These are phyloP conservation scores for Polypedilum vanderplanki DNA, from an alignment of 1,140 invertebrate genomes.

Conservation along the genomic window DNA sequence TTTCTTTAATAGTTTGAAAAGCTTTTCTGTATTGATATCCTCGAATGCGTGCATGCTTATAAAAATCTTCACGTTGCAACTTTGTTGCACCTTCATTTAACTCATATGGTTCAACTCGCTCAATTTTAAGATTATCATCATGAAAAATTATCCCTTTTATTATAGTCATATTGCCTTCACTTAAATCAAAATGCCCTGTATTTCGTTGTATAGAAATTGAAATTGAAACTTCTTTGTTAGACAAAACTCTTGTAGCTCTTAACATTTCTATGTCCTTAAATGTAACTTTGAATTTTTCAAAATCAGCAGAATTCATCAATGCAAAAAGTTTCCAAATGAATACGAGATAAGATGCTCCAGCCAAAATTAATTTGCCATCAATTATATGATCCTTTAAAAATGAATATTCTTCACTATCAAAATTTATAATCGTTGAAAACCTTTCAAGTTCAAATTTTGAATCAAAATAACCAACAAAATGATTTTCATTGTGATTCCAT, in stretches of 20 bases:
- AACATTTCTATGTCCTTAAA: slow-evolving; percentile 31
- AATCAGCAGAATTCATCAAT: background rate
- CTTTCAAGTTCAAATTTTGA: slow-evolving; percentile 72
- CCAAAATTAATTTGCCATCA: slow-evolving; percentile 71
- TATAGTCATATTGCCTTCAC: slow-evolving; percentile 73
- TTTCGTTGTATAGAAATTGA: slow-evolving; percentile 87
- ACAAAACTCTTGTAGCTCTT: slow-evolving; percentile 60
- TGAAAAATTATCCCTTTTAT: slow-evolving; percentile 69
- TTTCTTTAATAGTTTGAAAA: background rate
- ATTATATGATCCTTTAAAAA: slow-evolving; percentile 68
- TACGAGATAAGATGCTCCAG: slow-evolving; percentile 50
- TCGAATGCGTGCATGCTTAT: slow-evolving; percentile 38
- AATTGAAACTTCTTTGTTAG: slow-evolving; percentile 81
- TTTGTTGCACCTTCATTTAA: slow-evolving; percentile 45
- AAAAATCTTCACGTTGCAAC: slow-evolving; percentile 44
- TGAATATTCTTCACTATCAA: slow-evolving; percentile 90
- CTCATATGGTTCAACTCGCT: slow-evolving; percentile 38
- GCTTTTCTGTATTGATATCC: background rate
- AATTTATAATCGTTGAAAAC: slow-evolving; percentile 68
- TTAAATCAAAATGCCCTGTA: slow-evolving; percentile 86
- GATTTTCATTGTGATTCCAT: slow-evolving; percentile 67
- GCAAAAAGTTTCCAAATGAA: background rate
- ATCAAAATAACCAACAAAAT: slow-evolving; percentile 79
- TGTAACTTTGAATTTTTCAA: background rate
- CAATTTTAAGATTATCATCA: slow-evolving; percentile 52